Conservation (phyloP, 2,113 vertebrate species). For the Ailuropoda melanoleuca region DNA sequence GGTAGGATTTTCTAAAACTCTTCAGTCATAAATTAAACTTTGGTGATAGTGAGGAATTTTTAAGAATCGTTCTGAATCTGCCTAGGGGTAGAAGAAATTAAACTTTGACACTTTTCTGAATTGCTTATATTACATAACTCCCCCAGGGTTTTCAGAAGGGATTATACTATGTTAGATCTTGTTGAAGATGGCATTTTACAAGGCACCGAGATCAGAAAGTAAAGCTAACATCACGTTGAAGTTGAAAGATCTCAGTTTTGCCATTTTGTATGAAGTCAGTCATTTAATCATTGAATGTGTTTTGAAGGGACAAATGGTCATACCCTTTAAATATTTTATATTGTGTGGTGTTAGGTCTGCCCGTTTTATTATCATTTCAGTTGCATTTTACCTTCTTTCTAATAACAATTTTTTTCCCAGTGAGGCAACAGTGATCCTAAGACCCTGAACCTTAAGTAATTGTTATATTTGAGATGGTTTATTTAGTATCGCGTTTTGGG, state of each 20-base stretch:
- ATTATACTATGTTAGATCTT: constrained; percentile 17
- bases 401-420: not conserved
- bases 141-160: constrained; percentile 40
- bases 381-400: not conserved
- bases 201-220: constrained; percentile 20
- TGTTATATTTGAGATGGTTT: not conserved
- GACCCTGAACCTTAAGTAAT: not conserved
- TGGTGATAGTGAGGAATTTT: constrained; percentile 40
- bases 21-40: constrained; percentile 60
- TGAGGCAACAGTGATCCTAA: not conserved
- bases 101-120: constrained; percentile 45
- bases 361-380: not conserved
- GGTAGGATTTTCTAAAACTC: constrained; percentile 67
- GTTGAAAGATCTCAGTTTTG: constrained; percentile 6
- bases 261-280: not conserved
- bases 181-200: constrained; percentile 51
- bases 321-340: not conserved
- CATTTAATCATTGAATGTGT: not conserved
- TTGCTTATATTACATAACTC: constrained; percentile 2
- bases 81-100: constrained; percentile 37
- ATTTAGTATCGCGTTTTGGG: not conserved
- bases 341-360: not conserved
- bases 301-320: not conserved
- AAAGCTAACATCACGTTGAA: not conserved
- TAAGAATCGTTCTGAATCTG: not conserved